phyloP scores from a whole-genome alignment of 2,888 invertebrate genomes.

The Synanthedon tipuliformis region DNA sequence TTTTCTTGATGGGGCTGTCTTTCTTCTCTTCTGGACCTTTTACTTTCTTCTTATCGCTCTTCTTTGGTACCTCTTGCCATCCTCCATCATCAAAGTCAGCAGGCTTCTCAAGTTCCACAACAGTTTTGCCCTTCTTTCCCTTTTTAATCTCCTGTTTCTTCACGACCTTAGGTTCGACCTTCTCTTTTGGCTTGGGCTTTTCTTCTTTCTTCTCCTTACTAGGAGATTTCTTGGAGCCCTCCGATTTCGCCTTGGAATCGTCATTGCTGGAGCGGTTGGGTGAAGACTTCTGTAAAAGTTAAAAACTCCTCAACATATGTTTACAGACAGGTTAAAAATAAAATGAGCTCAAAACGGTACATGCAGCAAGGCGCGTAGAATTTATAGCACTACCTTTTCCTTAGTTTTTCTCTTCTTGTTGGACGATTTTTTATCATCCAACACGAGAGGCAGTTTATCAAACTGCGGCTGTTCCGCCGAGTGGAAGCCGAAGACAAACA shows the following conservation, averaged over 20 bases:
- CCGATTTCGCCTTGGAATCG: conserved; percentile 71
- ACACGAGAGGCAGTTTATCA: conserved; percentile 74
- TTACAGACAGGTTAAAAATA: conserved; percentile 59
- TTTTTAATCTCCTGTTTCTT: conserved; percentile 69
- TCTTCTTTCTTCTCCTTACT: conserved; percentile 69
- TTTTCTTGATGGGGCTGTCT: conserved; percentile 58
- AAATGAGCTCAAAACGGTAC: conserved; percentile 44
- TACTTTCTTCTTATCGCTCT: conserved; percentile 78
- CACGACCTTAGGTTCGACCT: conserved; percentile 35
- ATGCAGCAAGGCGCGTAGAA: conserved; percentile 25
- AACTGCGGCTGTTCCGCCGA: conserved; percentile 84
- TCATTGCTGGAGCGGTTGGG: conserved; percentile 72
- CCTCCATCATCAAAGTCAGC: conserved; percentile 80
- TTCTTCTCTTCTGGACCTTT: conserved; percentile 71
- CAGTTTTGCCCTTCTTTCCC: conserved; percentile 70
- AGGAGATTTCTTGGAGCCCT: conserved; percentile 69
- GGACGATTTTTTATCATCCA: conserved; percentile 76
- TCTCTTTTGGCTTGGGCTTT: conserved; percentile 50
- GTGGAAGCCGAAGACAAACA: conserved; percentile 84
- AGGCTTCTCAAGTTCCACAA: conserved; percentile 73
- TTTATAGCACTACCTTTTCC: conserved; percentile 73
- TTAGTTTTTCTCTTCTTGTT: conserved; percentile 77
- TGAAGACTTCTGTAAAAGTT: conserved; percentile 66
- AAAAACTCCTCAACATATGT: conserved; percentile 34
- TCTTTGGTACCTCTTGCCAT: conserved; percentile 79